phyloP scores from a whole-genome alignment of 2,797 vertebrate genomes.

The Zalophus californianus region DNA sequence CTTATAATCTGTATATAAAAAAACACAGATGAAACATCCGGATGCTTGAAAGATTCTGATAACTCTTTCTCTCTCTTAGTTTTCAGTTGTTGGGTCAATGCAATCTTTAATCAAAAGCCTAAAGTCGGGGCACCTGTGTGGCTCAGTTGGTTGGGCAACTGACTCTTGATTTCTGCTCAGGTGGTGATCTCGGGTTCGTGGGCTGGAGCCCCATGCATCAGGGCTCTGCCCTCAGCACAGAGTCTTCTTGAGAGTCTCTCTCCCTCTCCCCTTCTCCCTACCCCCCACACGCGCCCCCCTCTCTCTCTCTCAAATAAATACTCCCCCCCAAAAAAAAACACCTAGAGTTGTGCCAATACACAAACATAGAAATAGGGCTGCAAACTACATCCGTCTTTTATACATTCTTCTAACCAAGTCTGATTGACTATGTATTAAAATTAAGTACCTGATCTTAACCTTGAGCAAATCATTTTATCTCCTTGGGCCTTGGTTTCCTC shows the following conservation, averaged over 20 bases:
- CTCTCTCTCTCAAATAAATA: not conserved
- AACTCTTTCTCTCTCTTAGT: not conserved
- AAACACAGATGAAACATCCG: constrained; percentile 3
- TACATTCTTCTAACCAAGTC: not conserved
- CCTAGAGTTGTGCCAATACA: not conserved
- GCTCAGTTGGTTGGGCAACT: not conserved
- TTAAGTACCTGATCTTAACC: not conserved
- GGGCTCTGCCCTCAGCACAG: too few relatives aligned
- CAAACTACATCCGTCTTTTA: not conserved
- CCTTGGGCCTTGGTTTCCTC: not conserved
- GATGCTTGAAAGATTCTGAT: constrained; percentile 14
- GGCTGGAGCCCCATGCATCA: not conserved
- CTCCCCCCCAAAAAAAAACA: not conserved
- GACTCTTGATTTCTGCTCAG: not conserved
- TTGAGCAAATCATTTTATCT: not conserved
- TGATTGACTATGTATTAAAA: not conserved
- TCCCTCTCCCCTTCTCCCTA: not conserved
- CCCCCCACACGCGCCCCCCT: fast-evolving
- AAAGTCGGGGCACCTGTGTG: not conserved
- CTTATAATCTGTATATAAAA: not conserved
- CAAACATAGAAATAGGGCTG: not conserved
- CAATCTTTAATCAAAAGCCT: not conserved
- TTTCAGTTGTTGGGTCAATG: constrained; percentile 8
- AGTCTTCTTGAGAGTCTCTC: not conserved
- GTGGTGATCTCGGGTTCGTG: not conserved